A percentile compares a stretch with the other conserved stretches of the same genome.
Evolutionary conservation across 2,888 invertebrate genomes (phyloP).

Genomic region (Conus canariensis): DNA sequence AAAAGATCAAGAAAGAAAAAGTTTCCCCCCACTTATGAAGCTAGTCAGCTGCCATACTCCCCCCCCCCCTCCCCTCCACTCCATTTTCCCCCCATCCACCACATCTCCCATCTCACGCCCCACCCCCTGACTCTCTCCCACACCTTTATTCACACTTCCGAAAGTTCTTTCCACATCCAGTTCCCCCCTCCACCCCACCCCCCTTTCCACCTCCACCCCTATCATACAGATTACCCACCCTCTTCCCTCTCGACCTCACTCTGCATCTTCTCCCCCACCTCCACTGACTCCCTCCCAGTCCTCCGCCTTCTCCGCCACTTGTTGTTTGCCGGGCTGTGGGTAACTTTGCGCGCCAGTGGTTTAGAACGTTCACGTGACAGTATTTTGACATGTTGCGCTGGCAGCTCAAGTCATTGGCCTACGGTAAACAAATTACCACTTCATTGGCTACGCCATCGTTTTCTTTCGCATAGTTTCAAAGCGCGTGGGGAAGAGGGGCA

Average conservation of each 20-base stretch:
- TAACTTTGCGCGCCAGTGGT: not conserved
- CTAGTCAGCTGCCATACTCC: not conserved
- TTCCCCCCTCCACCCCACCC: not conserved
- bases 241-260: too few relatives aligned
- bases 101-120: not conserved
- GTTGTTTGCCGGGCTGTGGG: not conserved
- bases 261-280: too few relatives aligned
- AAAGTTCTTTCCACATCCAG: too few relatives aligned
- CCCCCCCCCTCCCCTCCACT: not conserved
- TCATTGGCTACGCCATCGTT: not conserved
- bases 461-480: not conserved
- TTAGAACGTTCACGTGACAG: constrained; percentile 26
- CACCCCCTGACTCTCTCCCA: not conserved
- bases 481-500: not conserved
- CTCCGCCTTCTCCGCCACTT: not conserved
- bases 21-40: too few relatives aligned
- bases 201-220: not conserved
- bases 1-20: too few relatives aligned
- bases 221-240: too few relatives aligned
- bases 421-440: constrained; percentile 28
- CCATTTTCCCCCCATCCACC: not conserved
- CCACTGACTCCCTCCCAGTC: not conserved
- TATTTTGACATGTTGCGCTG: constrained; percentile 18
- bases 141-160: too few relatives aligned
- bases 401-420: not conserved